Base-by-base conservation (phyloP, 2,888 invertebrate genomes). In the Isotomurus palustris region DNA sequence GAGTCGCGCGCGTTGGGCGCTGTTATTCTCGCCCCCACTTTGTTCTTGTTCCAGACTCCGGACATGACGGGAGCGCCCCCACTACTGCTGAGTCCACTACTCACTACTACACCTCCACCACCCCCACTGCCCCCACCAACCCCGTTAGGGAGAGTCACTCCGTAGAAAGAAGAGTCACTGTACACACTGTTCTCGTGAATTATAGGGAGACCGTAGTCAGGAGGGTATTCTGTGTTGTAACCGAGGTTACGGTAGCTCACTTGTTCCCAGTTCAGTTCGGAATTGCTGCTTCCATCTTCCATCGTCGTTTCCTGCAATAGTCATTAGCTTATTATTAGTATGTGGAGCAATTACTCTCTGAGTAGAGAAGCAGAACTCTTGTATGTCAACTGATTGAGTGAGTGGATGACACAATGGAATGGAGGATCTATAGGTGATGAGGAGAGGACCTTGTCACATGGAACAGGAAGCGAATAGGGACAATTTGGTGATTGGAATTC, bases 41-140 rank as follows among this genome's bases (percentile, higher is more conserved):
- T 67, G 89, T 81, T 66, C 88, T 88, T 59, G 88, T 86, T 41
- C 90, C 89, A 22, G 89, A 91, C 28, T 88, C 90, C 73, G 89
- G 78, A 57, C 90, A 90, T 61, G 89, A 89, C 64, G 88, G 88
- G 57, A 81, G 62, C 65, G 88, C 68, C 87, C 85, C 75, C 89
- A 89, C 89, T 90, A 90, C 67, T 90, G 88, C 67, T 89, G 35
- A 47, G 35, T n/a, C 25, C 28, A 24, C 24, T 22, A 41, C 24
- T 44, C 25, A 12, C 25, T 43, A 44, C 6, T 50, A 21, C 50
- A 12, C 25, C 49, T 36, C 6, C 48, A 21, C 50, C 43, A 35
- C 27, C 38, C 25, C 3, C 17, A 45, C 24, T 38, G 14, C 6
- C 10, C 14, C 27, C 22, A 25, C 36, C 54, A 27, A 47, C 29